Conservation (phyloP, 2,113 vertebrate species). For the Mionectes macconnelli region DNA sequence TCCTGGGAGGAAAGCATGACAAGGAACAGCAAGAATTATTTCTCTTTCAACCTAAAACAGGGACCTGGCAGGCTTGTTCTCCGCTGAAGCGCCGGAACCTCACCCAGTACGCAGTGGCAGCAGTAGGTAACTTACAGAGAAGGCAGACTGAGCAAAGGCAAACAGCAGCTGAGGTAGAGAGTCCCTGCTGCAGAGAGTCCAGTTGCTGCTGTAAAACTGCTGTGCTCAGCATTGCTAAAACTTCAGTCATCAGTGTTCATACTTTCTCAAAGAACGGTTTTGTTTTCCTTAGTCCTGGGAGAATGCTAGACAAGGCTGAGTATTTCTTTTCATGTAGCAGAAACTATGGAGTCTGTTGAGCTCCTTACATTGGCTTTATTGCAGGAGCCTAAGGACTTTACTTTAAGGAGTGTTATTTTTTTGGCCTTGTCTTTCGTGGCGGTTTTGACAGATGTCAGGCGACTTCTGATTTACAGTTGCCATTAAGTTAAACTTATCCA, state of each 20-base stretch:
- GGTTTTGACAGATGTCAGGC: neutral
- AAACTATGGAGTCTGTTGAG: neutral
- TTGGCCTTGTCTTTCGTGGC: neutral
- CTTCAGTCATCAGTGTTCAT: neutral
- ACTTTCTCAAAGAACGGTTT: neutral
- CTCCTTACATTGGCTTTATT: neutral
- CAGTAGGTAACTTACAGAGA: slow-evolving; percentile 80
- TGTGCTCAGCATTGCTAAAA: neutral
- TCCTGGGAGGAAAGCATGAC: slow-evolving; percentile 86
- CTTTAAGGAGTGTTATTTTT: neutral
- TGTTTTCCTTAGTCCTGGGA: neutral
- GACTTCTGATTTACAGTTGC: neutral
- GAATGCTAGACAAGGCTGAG: neutral
- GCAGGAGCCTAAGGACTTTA: neutral
- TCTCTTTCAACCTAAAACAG: slow-evolving; percentile 81
- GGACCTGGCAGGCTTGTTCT: slow-evolving; percentile 80
- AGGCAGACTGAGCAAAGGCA: neutral
- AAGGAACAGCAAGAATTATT: slow-evolving; percentile 81
- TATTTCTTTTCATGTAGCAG: neutral
- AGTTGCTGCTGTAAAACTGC: neutral
- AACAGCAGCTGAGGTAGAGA: neutral
- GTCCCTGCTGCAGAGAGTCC: neutral
- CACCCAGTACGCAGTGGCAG: slow-evolving; percentile 86
- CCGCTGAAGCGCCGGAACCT: slow-evolving; percentile 85
- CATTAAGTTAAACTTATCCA: neutral